Evolutionary conservation across 2,797 vertebrate species (phyloP), one percentile per base, ranked within the genome.

Genomic region (Melanogrammus aeglefinus): DNA sequence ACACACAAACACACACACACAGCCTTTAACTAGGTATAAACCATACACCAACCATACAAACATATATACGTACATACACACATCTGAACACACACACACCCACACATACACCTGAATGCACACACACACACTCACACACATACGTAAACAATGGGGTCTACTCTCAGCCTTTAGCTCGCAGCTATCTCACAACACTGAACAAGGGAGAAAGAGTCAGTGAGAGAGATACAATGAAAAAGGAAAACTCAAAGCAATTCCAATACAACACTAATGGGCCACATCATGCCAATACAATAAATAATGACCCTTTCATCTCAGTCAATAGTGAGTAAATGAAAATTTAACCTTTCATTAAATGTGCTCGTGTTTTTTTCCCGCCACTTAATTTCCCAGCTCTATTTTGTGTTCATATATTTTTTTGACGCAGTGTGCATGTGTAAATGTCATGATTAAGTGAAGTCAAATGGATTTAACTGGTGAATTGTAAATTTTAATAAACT

Each of bases 221-320:
- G 80, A 79, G 88, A 79, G 86, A 77, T 79, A 78, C 80, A 75
- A 88, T 84, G 87, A 90, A 85, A 41, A 41, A 41, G 39, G 87
- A 77, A 90, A 91, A 92, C 86, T 89, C 91, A 93, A 91, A 92
- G 89, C 93, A 94, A 94, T 95, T 94, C 94, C 94, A 94, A 93
- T 94, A 94, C 92, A 93, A 89, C 94, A 94, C 94, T 95, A 95
- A 95, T 95, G 94, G 94, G 91, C 94, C 94, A 94, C 94, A 95
- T 95, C 94, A 91, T 94, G 94, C 94, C 94, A 94, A 95, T 95
- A 94, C 92, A 95, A 94, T 94, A 94, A 94, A 94, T 94, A 94
- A 95, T 95, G 93, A 91, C 91, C 93, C 93, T 93, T 94, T 93
- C 93, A 93, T 90, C 92, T 93, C 92, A 94, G 92, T 95, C 94